Evolutionary conservation across 35 echinoderm and acorn worm species (phyloP).

Genomic region (Holothuria glaberrima): DNA sequence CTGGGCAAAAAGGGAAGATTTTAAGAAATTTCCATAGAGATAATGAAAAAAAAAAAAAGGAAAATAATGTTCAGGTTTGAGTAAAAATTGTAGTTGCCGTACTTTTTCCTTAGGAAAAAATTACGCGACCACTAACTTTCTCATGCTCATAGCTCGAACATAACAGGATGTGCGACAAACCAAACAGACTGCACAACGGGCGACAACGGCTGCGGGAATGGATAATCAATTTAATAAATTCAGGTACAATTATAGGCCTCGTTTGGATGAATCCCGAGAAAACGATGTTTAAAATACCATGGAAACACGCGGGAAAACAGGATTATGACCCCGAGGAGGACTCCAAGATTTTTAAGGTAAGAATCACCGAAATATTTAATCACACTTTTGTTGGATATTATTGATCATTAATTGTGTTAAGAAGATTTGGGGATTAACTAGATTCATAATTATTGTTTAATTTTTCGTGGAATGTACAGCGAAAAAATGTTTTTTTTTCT

Average conservation of each 20-base stretch:
- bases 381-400: neutral
- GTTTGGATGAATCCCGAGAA: constrained; percentile 92
- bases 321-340: constrained; percentile 98
- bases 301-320: constrained; percentile 99
- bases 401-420: no score
- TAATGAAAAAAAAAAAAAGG: no score
- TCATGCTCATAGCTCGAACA: neutral
- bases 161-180: neutral
- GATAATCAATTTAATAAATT: constrained; percentile 80
- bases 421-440: no score
- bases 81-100: no score
- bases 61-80: no score
- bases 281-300: constrained; percentile 96
- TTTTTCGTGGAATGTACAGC: no score
- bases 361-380: neutral
- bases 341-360: constrained; percentile 97
- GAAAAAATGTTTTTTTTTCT: no score
- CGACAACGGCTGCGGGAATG: constrained; percentile 83
- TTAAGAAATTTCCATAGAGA: no score
- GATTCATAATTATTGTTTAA: no score
- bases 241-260: constrained; percentile 79
- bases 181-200: constrained; percentile 64
- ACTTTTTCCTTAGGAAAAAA: no score
- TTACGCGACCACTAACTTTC: no score
- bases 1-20: no score